Percentiles rank a stretch among this genome's conserved stretches.
phyloP scores from a whole-genome alignment of 2,888 invertebrate genomes.

The Megastigmus dorsalis region DNA sequence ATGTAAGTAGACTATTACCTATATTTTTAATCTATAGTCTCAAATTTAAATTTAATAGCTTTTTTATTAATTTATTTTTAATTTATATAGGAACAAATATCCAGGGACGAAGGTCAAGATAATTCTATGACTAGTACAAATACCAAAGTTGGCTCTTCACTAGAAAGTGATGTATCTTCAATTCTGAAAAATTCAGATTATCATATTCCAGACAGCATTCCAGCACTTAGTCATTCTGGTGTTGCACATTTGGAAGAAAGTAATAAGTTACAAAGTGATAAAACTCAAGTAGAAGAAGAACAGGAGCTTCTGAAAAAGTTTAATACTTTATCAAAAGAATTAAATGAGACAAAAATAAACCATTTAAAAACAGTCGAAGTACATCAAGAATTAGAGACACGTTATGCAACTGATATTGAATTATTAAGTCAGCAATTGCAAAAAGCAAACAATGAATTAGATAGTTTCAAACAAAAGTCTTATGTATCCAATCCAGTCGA shows the following conservation, averaged over 20 bases:
- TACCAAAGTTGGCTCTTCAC: background rate
- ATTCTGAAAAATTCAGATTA: slow-evolving; percentile 13
- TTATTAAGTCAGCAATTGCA: slow-evolving; percentile 47
- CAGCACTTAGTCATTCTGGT: background rate
- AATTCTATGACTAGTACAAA: background rate
- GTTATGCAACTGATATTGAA: slow-evolving; percentile 20
- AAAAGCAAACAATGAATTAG: slow-evolving; percentile 36
- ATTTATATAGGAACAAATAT: slow-evolving; percentile 32
- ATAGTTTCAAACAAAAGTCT: slow-evolving; percentile 34
- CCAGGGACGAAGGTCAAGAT: background rate
- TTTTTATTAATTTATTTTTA: background rate
- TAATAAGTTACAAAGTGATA: slow-evolving; percentile 1
- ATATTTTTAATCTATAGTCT: slow-evolving; percentile 44
- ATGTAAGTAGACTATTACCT: slow-evolving; percentile 52
- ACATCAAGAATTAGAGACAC: slow-evolving; percentile 44
- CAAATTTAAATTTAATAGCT: slow-evolving; percentile 8
- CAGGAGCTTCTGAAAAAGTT: slow-evolving; percentile 47
- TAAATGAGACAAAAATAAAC: slow-evolving; percentile 21
- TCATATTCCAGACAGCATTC: slow-evolving; percentile 9
- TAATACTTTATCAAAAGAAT: slow-evolving; percentile 43
- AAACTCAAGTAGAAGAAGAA: slow-evolving; percentile 17
- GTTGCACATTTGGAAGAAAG: background rate
- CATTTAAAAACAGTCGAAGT: slow-evolving; percentile 37
- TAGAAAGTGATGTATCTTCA: slow-evolving; percentile 7
- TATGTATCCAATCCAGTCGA: slow-evolving; percentile 7